Evolutionary conservation across 1,140 invertebrate genomes (phyloP).

Genomic region (Pseudomyrmex sp.): DNA sequence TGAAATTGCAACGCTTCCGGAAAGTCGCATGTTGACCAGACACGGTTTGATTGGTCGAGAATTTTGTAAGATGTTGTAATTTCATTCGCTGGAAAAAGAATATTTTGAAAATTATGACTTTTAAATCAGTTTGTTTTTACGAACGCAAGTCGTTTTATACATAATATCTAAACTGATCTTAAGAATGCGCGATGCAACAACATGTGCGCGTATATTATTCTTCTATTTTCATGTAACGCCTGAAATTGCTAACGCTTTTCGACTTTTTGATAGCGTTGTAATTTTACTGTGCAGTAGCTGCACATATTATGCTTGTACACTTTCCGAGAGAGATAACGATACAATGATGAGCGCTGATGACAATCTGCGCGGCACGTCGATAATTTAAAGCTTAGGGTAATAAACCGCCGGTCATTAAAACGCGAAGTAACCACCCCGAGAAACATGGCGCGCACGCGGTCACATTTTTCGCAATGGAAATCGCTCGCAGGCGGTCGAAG

Average conservation of each 20-base stretch:
- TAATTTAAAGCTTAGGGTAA: slow-evolving; percentile 33
- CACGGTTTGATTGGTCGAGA: neutral
- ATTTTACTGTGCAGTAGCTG: neutral
- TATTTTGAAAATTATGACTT: neutral
- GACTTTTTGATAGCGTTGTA: neutral
- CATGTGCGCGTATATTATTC: too few species aligned
- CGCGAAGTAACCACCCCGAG: slow-evolving; percentile 42
- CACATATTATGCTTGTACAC: neutral
- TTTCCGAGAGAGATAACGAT: neutral
- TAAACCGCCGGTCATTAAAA: slow-evolving; percentile 43
- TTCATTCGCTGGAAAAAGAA: neutral
- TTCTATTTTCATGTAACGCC: neutral
- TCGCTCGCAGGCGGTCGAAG: slow-evolving; percentile 27
- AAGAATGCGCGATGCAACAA: too few species aligned
- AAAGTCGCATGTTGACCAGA: neutral
- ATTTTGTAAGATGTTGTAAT: neutral
- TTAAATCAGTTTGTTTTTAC: neutral
- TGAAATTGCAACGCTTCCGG: slow-evolving; percentile 25
- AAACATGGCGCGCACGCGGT: slow-evolving; percentile 20
- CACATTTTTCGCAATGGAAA: slow-evolving; percentile 58
- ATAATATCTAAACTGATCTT: too few species aligned
- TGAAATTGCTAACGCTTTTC: neutral
- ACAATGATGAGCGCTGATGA: neutral
- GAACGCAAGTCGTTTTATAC: neutral
- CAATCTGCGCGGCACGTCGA: neutral